Evolutionary conservation across 2,797 vertebrate genomes (phyloP), one percentile per base, ranked within the genome.

Genomic region (Falco cherrug): DNA sequence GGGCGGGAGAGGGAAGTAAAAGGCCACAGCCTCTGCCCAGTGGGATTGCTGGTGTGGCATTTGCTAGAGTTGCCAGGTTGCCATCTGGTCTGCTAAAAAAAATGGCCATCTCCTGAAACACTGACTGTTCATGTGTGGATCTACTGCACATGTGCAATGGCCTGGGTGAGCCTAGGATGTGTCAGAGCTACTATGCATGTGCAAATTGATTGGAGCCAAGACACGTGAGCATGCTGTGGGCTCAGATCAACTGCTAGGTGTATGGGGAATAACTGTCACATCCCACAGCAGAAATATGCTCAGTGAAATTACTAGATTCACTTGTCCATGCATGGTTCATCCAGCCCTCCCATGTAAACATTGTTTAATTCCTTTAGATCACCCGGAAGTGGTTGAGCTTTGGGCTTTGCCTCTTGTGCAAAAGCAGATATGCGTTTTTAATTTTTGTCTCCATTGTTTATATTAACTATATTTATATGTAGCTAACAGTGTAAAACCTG

Each of bases 21-120:
- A 90, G 90, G 94, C 77, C 88, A 22, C 50, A 53, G 85, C 70
- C 80, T 81, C 63, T 65, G 83, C 90, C 5, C 86, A 76, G 90
- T 35, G 43, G 93, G 93, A 88, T 81, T 0, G 0, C 80, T 65
- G 88, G 92, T 91, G 88, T 97, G 94, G 95, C 90, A 39, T 89
- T 95, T 63, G 80, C 74, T 54, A 1, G 84, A 86, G 93, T 41
- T 93, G 94, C 95, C 95, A 96, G 95, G 94, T 96, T 97, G 96
- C 95, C 96, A 94, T 96, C 94, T 97, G 95, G 74, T 86, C 95
- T 63, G 43, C 33, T 90, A 6, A 75, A 86, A 87, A 70, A 95
- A 95, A 90, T 28, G 92, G 80, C 90, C 93, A 86, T 93, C 61
- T 88, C 91, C 76, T 69, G 83, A 5, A 88, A 31, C 67, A 25